Conservation (phyloP, 2,113 vertebrate species). For the Turnix velox region DNA sequence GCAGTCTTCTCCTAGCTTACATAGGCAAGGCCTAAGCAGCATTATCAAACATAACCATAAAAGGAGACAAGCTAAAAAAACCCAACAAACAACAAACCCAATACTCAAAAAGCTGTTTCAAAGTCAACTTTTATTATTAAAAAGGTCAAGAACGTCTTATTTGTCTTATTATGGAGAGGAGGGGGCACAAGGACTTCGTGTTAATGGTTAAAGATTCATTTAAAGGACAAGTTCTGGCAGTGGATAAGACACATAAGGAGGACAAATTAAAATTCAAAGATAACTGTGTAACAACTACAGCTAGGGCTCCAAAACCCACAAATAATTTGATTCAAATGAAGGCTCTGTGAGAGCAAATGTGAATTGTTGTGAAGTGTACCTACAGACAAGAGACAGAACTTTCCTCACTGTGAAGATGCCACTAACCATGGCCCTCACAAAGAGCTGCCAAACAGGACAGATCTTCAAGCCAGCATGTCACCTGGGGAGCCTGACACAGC, state of each 20-base stretch:
- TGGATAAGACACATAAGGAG: fast-evolving
- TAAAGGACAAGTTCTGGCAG: background rate
- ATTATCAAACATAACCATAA: background rate
- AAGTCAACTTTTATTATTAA: slow-evolving; percentile 39
- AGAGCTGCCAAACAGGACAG: background rate
- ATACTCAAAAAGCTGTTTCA: background rate
- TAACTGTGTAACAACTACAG: background rate
- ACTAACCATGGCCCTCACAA: background rate
- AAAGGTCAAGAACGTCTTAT: background rate
- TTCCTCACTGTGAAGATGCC: fast-evolving
- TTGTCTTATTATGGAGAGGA: background rate
- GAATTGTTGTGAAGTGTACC: background rate
- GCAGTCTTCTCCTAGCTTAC: background rate
- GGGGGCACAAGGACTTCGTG: background rate
- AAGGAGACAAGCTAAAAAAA: background rate
- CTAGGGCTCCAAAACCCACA: background rate
- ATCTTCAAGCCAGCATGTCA: background rate
- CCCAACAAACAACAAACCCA: background rate
- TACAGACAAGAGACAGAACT: background rate
- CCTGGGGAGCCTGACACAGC: background rate
- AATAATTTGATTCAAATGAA: background rate
- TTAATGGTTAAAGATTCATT: background rate
- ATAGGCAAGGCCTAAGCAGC: background rate
- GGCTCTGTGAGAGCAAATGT: background rate
- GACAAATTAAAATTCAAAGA: background rate